Conservation (phyloP, 2,888 invertebrate species). For the Laspeyria flexula region DNA sequence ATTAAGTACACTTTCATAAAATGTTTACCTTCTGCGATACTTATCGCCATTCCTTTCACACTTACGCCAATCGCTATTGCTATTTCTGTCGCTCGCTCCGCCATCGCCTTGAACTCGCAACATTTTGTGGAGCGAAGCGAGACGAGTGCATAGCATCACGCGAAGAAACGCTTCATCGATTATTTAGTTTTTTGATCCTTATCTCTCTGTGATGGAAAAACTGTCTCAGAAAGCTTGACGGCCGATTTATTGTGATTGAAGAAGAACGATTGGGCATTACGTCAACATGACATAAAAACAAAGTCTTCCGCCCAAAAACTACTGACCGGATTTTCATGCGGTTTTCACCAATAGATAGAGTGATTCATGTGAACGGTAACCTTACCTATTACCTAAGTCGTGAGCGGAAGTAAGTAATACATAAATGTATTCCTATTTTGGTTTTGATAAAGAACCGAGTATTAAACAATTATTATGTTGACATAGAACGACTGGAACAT, state of each 20-base stretch:
- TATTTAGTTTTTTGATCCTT: slow-evolving; percentile 41
- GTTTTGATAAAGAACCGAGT: too few species aligned
- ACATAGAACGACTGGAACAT: too few species aligned
- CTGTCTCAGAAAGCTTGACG: slow-evolving; percentile 40
- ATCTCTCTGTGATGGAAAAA: slow-evolving; percentile 34
- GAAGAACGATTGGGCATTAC: background rate
- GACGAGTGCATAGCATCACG: slow-evolving; percentile 40
- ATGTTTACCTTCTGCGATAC: slow-evolving; percentile 38
- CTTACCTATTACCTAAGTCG: too few species aligned
- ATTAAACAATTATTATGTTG: too few species aligned
- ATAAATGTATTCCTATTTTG: too few species aligned
- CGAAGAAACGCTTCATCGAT: slow-evolving; percentile 37
- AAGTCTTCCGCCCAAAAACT: too few species aligned
- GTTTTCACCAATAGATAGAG: too few species aligned
- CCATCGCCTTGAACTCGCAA: slow-evolving; percentile 42
- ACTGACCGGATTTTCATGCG: too few species aligned
- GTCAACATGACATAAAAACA: too few species aligned
- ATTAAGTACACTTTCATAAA: slow-evolving; percentile 48
- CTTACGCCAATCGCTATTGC: slow-evolving; percentile 9
- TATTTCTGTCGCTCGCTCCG: slow-evolving; percentile 8
- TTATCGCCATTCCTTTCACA: slow-evolving; percentile 8
- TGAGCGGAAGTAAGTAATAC: too few species aligned
- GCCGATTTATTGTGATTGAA: slow-evolving; percentile 23
- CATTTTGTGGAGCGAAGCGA: slow-evolving; percentile 40
- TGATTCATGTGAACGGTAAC: too few species aligned